Conservation (phyloP, 2,797 vertebrate genomes). For the Prionace glauca region DNA sequence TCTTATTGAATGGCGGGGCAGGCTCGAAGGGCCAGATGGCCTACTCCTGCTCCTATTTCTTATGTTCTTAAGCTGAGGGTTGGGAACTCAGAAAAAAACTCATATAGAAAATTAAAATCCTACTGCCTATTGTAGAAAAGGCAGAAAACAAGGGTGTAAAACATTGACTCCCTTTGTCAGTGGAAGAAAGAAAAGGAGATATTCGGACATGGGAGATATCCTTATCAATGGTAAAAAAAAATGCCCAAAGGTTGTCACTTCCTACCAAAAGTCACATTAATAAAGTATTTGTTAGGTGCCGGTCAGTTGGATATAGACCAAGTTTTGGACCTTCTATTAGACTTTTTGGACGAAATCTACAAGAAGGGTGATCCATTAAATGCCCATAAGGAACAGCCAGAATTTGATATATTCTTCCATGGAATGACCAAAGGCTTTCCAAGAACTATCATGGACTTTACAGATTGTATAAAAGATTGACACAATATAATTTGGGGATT, state of each 20-base stretch:
- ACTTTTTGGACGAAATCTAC: background rate
- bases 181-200: background rate
- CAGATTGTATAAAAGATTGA: background rate
- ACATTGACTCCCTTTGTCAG: background rate
- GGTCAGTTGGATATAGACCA: background rate
- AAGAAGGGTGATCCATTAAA: background rate
- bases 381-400: background rate
- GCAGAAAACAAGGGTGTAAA: background rate
- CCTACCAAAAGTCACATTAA: background rate
- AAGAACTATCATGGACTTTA: background rate
- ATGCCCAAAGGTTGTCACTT: background rate
- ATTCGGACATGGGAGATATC: background rate
- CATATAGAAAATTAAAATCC: background rate
- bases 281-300: no score
- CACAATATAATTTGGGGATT: background rate
- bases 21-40: no score
- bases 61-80: background rate
- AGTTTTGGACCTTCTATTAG: background rate
- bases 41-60: no score
- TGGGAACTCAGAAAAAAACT: background rate
- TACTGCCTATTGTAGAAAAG: background rate
- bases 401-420: background rate
- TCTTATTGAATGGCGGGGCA: no score
- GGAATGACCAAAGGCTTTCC: background rate
- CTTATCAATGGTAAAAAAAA: background rate